Base-by-base conservation (phyloP, 2,888 invertebrate species). In the Bedellia somnulentella region DNA sequence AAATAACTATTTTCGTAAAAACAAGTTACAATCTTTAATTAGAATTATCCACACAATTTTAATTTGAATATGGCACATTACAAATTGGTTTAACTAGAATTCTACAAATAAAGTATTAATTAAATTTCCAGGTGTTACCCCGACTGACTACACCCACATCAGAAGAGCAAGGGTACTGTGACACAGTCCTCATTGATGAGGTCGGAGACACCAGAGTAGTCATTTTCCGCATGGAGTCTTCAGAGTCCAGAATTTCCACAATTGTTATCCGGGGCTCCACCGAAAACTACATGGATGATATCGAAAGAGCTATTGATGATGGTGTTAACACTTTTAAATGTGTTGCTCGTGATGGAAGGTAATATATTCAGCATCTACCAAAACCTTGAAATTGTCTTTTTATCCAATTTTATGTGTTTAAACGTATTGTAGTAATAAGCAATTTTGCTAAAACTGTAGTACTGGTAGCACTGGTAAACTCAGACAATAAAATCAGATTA, bases 281-380 rank as follows among this genome's bases (percentile, higher is more conserved):
- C 3, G 95, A 97, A 42, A 97, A 97, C 60, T 92, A 91, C 50
- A 93, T 99, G 93, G 99, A 99, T 61, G 99, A 99, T 49, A 89
- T 99, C 48, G 99, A 99, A 68, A 81, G 99, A 36, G 94, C 98
- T 15, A 85, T 99, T 46, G 96, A 99, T 67, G 99, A 99, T 76
- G 99, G 96, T 36, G 94, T 99, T 12, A 99, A 99, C 58, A 97
- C 95, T 17, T 99, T 93, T 71, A 99, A 99, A 63, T 89, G 89
- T 30, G 76, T 94, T 21, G 85, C 89, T 1, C 83, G 86, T 51
- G 92, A 86, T 57, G 83, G 83, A 46, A 76, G 78, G 64, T 81
- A 58, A 36, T 22, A 12, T 29, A 13, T 5, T 5, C 24, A 23
- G 25, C 29, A 27, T 30, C 23, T 18, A 22, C 24, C n/a, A n/a